phyloP scores from a whole-genome alignment of 2,113 vertebrate species.

The Cololabis saira region DNA sequence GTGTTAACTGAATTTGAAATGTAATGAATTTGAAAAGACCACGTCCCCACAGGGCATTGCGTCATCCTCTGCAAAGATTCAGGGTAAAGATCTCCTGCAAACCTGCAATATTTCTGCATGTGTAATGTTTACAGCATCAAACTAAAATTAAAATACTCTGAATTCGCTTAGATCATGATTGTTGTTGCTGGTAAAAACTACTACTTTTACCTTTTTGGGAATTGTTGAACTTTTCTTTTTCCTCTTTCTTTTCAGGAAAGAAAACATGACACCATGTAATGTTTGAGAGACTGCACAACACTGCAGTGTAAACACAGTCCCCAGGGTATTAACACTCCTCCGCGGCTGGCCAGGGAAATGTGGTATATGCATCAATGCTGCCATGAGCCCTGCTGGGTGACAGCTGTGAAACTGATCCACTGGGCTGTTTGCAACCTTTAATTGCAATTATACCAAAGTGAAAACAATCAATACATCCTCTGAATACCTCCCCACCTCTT shows the following conservation, averaged over 20 bases:
- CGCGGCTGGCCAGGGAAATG: conserved; percentile 38
- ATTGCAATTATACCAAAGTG: conserved; percentile 80
- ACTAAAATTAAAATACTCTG: too few relatives aligned
- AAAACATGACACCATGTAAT: conserved; percentile 1
- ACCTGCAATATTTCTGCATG: too few relatives aligned
- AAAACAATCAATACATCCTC: conserved; percentile 78
- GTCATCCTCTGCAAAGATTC: too few relatives aligned
- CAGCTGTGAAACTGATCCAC: conserved; percentile 71
- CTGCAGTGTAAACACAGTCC: conserved; percentile 35
- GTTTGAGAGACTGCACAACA: conserved; percentile 1
- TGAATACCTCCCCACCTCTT: not conserved
- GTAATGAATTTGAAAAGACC: too few relatives aligned
- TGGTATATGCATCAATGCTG: conserved; percentile 50
- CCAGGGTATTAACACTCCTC: conserved; percentile 35
- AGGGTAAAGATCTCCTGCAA: too few relatives aligned
- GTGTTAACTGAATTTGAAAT: too few relatives aligned
- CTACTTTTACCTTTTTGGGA: not conserved
- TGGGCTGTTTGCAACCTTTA: conserved; percentile 74
- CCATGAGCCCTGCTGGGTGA: conserved; percentile 58
- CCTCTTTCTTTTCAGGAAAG: conserved; percentile 1
- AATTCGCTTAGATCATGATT: too few relatives aligned
- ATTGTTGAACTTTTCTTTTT: not conserved
- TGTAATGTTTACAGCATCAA: too few relatives aligned
- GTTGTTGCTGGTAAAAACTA: too few relatives aligned
- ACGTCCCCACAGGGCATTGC: too few relatives aligned